Conservation (phyloP, 2,888 invertebrate species). For the Ferrisia virgata region DNA sequence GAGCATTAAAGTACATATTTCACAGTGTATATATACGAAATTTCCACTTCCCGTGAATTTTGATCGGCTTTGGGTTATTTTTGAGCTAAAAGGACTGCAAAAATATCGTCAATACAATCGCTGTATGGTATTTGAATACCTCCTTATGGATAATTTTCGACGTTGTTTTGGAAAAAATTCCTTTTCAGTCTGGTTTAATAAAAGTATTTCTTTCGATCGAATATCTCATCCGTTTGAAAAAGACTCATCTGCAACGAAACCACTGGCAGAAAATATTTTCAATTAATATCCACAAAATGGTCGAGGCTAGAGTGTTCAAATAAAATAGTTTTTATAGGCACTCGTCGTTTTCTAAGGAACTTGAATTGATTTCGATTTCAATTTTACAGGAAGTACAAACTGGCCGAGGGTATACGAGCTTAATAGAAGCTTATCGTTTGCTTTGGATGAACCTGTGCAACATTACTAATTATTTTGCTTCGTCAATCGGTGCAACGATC, state of each 20-base stretch:
- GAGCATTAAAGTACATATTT: too few relatives aligned
- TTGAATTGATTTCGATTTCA: background rate
- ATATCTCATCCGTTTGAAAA: background rate
- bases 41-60: too few relatives aligned
- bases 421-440: slow-evolving; percentile 32
- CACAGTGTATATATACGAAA: too few relatives aligned
- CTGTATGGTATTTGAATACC: background rate
- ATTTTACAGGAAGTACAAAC: slow-evolving; percentile 21
- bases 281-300: background rate
- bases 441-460: slow-evolving; percentile 25
- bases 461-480: slow-evolving; percentile 22
- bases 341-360: background rate
- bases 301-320: background rate
- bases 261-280: background rate
- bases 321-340: too few relatives aligned
- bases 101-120: background rate
- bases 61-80: too few relatives aligned
- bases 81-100: background rate
- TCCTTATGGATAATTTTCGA: background rate
- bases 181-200: background rate
- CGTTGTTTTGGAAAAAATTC: background rate
- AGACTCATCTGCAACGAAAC: background rate
- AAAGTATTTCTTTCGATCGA: too few relatives aligned
- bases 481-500: slow-evolving; percentile 29
- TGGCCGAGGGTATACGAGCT: slow-evolving; percentile 7